Evolutionary conservation across 2,797 vertebrate species (phyloP), one percentile per base, ranked within the genome.

Genomic region (Zenarchopterus dispar): DNA sequence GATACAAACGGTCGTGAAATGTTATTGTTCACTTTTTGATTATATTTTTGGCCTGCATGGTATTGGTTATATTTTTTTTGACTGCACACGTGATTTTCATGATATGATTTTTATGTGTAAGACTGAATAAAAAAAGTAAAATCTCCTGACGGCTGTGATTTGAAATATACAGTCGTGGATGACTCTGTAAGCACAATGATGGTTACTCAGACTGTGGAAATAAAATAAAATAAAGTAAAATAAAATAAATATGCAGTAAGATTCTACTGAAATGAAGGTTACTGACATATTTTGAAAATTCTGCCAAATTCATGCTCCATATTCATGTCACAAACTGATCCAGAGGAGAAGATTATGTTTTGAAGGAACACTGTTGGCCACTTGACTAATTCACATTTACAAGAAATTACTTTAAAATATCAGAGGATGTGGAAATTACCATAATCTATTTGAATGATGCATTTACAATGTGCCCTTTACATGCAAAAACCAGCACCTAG

Each of bases 341-440:
- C 21, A 60, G 43, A 9, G 22, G 5, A 69, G 26, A 26, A 22
- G 18, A 36, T 44, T 19, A 46, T 17, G 7, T 60, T 70, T 62
- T 77, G 56, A 68, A 46, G 59, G 60, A 68, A 43, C 49, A 16
- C 5, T 51, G 39, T 61, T 60, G 72, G 73, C 46, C 74, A 17
- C 73, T 80, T 78, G 67, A 67, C 65, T 55, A 36, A 63, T 61
- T 68, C 53, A 54, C 62, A 74, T 18, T 74, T 43, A 52, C 5
- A 47, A 23, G 11, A 68, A 73, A 78, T 63, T 66, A 65, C 52
- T 53, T 7, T n/a, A 19, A 65, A 62, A 70, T 57, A n/a, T 21
- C 11, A 28, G 6, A 42, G 13, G 42, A 45, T 8, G 6, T 22
- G 1, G 59, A 8, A 56, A 9, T n/a, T 11, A 57, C 47, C 45